Conservation (phyloP, 2,888 invertebrate genomes). For the Ferdinandea cuprea region DNA sequence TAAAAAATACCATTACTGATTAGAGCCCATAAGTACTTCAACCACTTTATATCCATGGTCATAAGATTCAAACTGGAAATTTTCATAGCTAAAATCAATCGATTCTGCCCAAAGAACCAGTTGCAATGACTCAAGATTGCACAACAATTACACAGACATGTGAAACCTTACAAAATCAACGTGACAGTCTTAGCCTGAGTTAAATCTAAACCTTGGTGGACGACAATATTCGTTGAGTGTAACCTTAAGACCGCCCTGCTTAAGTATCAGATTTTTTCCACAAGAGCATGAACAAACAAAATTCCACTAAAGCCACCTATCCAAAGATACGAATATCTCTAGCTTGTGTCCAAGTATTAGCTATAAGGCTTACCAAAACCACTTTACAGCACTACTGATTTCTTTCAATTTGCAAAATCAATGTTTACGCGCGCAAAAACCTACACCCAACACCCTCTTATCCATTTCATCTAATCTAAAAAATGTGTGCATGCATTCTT, state of each 20-base stretch:
- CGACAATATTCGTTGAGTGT: not conserved
- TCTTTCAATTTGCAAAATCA: slow-evolving; percentile 32
- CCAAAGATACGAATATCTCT: slow-evolving; percentile 5
- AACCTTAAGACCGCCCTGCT: slow-evolving; percentile 10
- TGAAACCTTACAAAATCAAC: not conserved
- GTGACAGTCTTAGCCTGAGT: not conserved
- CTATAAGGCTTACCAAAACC: slow-evolving; percentile 31
- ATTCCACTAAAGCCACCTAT: slow-evolving; percentile 14
- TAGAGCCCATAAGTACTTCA: no score
- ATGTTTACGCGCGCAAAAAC: slow-evolving; percentile 15
- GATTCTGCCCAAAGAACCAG: not conserved
- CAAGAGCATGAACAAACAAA: slow-evolving; percentile 24
- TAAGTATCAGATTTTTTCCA: slow-evolving; percentile 10
- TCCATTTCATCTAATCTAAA: slow-evolving; percentile 34
- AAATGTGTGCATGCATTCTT: slow-evolving; percentile 5
- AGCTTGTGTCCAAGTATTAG: slow-evolving; percentile 21
- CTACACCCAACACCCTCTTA: slow-evolving; percentile 31
- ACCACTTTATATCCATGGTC: no score
- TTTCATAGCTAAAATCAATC: no score
- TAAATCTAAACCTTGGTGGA: not conserved
- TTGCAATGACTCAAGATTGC: no score
- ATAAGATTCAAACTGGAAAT: no score
- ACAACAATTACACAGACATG: not conserved
- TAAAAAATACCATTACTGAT: no score
- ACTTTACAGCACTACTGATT: slow-evolving; percentile 9